Evolutionary conservation across 2,888 invertebrate species (phyloP).

Genomic region (Volucella inanis): DNA sequence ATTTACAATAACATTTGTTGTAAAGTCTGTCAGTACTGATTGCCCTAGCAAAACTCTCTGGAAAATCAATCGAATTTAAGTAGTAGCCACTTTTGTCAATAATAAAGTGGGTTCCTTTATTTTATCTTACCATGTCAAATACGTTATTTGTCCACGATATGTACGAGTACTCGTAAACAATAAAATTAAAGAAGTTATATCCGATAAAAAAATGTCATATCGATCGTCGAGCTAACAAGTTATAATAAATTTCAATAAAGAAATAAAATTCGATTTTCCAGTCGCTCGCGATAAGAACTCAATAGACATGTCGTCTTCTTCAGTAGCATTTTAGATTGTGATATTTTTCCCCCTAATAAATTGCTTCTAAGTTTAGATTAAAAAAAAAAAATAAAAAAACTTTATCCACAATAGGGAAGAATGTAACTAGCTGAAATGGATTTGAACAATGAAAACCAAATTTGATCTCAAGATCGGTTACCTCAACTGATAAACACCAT

Average conservation of each 20-base stretch:
- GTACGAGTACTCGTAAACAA: slow-evolving; percentile 17
- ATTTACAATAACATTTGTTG: slow-evolving; percentile 39
- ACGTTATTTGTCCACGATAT: slow-evolving; percentile 25
- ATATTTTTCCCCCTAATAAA: slow-evolving; percentile 35
- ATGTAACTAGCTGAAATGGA: neutral
- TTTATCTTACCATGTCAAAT: slow-evolving; percentile 61
- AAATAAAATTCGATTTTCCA: slow-evolving; percentile 64
- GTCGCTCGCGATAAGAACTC: slow-evolving; percentile 52
- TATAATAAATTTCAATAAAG: slow-evolving; percentile 71
- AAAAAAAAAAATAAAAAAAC: neutral
- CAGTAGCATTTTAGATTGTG: slow-evolving; percentile 65
- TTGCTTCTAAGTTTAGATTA: neutral
- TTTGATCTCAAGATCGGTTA: slow-evolving; percentile 8
- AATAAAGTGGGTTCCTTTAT: slow-evolving; percentile 20
- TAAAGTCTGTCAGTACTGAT: slow-evolving; percentile 23
- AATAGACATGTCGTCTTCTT: slow-evolving; percentile 60
- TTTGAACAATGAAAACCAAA: slow-evolving; percentile 1
- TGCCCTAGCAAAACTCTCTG: neutral
- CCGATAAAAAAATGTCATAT: slow-evolving; percentile 64
- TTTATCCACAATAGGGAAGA: slow-evolving; percentile 14
- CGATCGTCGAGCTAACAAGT: slow-evolving; percentile 48
- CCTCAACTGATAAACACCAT: neutral
- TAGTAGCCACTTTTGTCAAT: slow-evolving; percentile 51
- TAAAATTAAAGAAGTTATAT: slow-evolving; percentile 53
- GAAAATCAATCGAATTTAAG: neutral